Conservation (phyloP, 2,888 invertebrate species). For the Hyposoter dolosus region DNA sequence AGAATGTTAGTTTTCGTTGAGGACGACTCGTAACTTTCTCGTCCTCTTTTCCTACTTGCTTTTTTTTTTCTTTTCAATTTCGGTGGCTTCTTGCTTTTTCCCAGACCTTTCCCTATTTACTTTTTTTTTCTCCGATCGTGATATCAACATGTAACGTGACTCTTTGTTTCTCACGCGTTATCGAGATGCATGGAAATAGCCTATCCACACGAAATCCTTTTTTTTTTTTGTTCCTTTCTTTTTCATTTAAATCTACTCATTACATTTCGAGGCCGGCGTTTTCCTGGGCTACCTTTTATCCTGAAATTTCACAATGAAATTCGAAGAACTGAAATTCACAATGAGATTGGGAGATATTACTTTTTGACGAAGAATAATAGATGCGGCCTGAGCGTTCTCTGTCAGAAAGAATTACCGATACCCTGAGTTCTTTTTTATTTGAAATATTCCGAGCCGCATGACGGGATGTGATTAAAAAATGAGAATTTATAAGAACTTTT, state of each 20-base stretch:
- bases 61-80: slow-evolving; percentile 73
- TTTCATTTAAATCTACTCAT: slow-evolving; percentile 23
- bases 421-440: background rate
- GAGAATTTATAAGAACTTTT: background rate
- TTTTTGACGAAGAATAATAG: slow-evolving; percentile 20
- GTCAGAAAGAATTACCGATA: background rate
- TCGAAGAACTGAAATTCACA: slow-evolving; percentile 27
- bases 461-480: background rate
- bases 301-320: slow-evolving; percentile 46
- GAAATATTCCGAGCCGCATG: background rate
- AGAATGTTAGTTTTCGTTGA: slow-evolving; percentile 63
- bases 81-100: slow-evolving; percentile 44
- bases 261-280: background rate
- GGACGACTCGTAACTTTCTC: slow-evolving; percentile 49
- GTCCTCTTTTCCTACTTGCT: slow-evolving; percentile 66
- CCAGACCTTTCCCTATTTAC: slow-evolving; percentile 50
- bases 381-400: background rate
- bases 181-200: slow-evolving; percentile 26
- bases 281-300: background rate
- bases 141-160: slow-evolving; percentile 38
- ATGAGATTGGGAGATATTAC: slow-evolving; percentile 36
- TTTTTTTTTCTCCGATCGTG: slow-evolving; percentile 41
- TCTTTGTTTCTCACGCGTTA: slow-evolving; percentile 43
- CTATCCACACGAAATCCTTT: slow-evolving; percentile 4
- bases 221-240: slow-evolving; percentile 12